phyloP scores from a whole-genome alignment of 2,888 invertebrate species.

The Brachyopa scutellaris region DNA sequence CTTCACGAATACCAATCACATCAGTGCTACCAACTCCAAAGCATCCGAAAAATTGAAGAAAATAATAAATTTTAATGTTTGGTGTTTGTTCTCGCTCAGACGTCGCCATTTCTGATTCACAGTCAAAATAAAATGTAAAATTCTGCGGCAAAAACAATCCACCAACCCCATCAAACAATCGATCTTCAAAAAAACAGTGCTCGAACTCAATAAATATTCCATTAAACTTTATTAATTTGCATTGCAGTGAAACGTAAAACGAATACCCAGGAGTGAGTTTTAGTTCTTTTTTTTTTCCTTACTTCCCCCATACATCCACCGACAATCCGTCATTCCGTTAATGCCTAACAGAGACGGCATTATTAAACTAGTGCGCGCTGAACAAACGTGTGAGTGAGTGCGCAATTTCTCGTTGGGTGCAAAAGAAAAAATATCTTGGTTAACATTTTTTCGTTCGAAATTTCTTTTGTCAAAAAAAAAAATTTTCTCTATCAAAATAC shows the following conservation, averaged over 20 bases:
- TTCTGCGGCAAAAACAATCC: slow-evolving; percentile 51
- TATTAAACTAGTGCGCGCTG: background rate
- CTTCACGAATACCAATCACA: slow-evolving; percentile 19
- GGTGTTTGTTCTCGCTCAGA: slow-evolving; percentile 75
- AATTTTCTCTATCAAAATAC: slow-evolving; percentile 10
- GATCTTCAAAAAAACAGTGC: slow-evolving; percentile 34
- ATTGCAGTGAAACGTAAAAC: slow-evolving; percentile 62
- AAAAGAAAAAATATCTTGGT: slow-evolving; percentile 50
- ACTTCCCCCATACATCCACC: slow-evolving; percentile 41
- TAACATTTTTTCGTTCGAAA: slow-evolving; percentile 55
- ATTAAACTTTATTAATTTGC: slow-evolving; percentile 56
- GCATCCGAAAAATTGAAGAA: slow-evolving; percentile 62
- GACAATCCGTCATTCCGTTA: slow-evolving; percentile 30
- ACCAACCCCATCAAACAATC: slow-evolving; percentile 22
- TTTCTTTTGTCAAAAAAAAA: slow-evolving; percentile 63
- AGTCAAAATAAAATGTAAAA: slow-evolving; percentile 75
- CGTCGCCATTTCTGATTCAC: slow-evolving; percentile 75
- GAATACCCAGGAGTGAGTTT: slow-evolving; percentile 48
- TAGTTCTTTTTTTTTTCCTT: slow-evolving; percentile 24
- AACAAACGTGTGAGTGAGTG: slow-evolving; percentile 44
- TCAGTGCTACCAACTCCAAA: slow-evolving; percentile 58
- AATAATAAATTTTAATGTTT: slow-evolving; percentile 74
- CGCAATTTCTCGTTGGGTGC: slow-evolving; percentile 58
- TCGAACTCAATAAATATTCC: slow-evolving; percentile 11
- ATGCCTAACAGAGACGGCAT: slow-evolving; percentile 48